A percentile compares a stretch with the other conserved stretches of the same genome.
Evolutionary conservation across 1,140 invertebrate genomes (phyloP).

Genomic region (Globodera ellingtonae): DNA sequence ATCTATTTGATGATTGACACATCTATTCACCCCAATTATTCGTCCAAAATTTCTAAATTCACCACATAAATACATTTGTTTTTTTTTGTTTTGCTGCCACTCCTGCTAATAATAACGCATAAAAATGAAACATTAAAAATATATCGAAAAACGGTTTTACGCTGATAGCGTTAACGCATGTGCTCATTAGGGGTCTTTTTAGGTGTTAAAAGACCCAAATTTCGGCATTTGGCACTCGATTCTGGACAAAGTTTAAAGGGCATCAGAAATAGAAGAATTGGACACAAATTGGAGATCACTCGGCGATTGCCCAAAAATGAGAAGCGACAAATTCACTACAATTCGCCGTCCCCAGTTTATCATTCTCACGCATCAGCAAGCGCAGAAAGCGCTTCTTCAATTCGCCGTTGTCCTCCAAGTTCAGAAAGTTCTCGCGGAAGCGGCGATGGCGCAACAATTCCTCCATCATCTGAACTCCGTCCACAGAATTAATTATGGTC

Average conservation of each 20-base stretch:
- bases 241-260: no score
- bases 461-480: not conserved
- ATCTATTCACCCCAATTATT: not conserved
- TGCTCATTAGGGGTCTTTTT: no score
- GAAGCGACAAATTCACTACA: no score
- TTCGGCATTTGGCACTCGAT: no score
- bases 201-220: no score
- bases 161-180: no score
- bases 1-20: not conserved
- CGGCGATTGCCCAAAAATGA: no score
- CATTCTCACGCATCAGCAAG: not conserved
- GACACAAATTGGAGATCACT: no score
- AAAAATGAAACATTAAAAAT: not conserved
- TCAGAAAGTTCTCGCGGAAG: not conserved
- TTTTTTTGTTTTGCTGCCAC: conserved; percentile 4
- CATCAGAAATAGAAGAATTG: no score
- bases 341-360: not conserved
- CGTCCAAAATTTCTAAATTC: not conserved
- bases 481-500: no score
- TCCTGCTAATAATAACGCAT: conserved; percentile 15
- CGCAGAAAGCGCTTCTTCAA: not conserved
- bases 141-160: no score
- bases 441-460: not conserved
- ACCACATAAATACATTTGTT: not conserved
- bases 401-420: not conserved